Evolutionary conservation across 2,888 invertebrate species (phyloP).

Genomic region (Scelioninae gen. 1): DNA sequence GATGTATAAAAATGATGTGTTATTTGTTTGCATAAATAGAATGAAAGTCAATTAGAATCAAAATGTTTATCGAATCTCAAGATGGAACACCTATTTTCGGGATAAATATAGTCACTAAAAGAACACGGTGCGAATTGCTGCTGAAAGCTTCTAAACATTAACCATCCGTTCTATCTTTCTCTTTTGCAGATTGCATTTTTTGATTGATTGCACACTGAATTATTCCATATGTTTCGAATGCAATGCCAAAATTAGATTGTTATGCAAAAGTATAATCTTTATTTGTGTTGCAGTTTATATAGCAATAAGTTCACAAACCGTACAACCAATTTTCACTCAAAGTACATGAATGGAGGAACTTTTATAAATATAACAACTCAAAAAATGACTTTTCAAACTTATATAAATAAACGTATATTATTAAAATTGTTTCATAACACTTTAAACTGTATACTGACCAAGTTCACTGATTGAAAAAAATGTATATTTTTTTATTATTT

Average conservation of each 20-base stretch:
- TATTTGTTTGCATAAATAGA: not conserved
- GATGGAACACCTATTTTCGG: conserved; percentile 35
- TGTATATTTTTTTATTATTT: not conserved
- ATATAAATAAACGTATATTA: not conserved
- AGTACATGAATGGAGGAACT: not conserved
- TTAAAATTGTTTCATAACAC: no score
- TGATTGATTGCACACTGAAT: conserved; percentile 48
- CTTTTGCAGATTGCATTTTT: conserved; percentile 57
- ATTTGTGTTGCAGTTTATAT: conserved; percentile 7
- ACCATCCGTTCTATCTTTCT: conserved; percentile 38
- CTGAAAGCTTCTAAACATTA: conserved; percentile 54
- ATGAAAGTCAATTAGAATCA: conserved; percentile 32
- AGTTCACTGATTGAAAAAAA: no score
- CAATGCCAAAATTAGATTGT: conserved; percentile 58
- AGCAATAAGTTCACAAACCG: conserved; percentile 13
- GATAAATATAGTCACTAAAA: conserved; percentile 55
- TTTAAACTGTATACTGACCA: no score
- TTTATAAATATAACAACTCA: not conserved
- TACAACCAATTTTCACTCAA: conserved; percentile 2
- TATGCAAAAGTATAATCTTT: conserved; percentile 36
- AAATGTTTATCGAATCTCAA: conserved; percentile 30
- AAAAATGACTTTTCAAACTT: not conserved
- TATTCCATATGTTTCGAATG: conserved; percentile 47
- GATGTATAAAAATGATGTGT: no score
- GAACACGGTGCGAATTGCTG: conserved; percentile 22